Evolutionary conservation across 2,797 vertebrate species (phyloP).

Genomic region (Bradypodion ventrale): DNA sequence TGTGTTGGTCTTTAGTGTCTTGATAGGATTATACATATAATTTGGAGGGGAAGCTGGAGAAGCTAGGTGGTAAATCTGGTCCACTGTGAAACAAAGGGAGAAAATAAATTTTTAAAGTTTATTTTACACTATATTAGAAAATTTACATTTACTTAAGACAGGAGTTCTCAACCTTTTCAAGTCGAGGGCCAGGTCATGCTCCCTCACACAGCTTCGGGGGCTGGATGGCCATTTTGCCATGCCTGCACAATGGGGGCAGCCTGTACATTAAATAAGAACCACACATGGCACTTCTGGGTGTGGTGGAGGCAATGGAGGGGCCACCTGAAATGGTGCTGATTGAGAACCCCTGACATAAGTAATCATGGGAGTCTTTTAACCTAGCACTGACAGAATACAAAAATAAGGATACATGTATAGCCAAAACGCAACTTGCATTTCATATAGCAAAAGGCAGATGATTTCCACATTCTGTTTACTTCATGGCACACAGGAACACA

Average conservation of each 20-base stretch:
- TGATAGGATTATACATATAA: conserved; percentile 99
- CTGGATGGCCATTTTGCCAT: too few relatives aligned
- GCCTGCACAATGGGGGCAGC: too few relatives aligned
- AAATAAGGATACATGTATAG: background rate
- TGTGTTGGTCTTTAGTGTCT: conserved; percentile 98
- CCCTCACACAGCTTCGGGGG: too few relatives aligned
- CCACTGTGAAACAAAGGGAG: conserved; percentile 79
- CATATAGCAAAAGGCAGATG: background rate
- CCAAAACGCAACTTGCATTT: background rate
- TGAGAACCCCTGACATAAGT: too few relatives aligned
- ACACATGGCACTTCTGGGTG: too few relatives aligned
- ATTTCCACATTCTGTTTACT: background rate
- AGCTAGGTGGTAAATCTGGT: conserved; percentile 98
- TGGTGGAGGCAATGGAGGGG: too few relatives aligned
- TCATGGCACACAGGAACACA: background rate
- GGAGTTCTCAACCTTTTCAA: too few relatives aligned
- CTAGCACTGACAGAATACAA: too few relatives aligned
- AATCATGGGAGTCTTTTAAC: background rate
- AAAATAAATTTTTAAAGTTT: background rate
- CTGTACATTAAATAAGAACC: too few relatives aligned
- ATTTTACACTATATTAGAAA: background rate
- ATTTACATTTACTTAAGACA: background rate
- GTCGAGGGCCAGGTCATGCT: too few relatives aligned
- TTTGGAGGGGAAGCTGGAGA: conserved; percentile 98
- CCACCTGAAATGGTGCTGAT: too few relatives aligned